phyloP scores from a whole-genome alignment of 2,888 invertebrate species.

The Yponomeuta malinellus region DNA sequence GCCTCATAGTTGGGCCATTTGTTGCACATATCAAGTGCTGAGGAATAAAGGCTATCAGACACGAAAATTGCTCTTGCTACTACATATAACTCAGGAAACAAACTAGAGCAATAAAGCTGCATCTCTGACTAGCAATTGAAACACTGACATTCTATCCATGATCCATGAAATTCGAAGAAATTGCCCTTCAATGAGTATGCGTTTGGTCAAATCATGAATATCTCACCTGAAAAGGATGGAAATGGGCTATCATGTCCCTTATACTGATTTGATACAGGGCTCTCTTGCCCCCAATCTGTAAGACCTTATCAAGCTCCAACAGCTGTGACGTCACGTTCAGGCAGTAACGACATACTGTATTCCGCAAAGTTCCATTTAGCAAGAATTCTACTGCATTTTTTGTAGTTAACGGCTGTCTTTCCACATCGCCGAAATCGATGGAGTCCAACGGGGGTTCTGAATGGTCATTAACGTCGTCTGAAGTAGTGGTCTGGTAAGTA shows the following conservation, averaged over 20 bases:
- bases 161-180: too few species aligned
- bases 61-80: too few species aligned
- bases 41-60: background rate
- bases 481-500: background rate
- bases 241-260: conserved; percentile 54
- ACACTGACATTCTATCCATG: too few species aligned
- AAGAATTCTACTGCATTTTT: conserved; percentile 53
- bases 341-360: conserved; percentile 58
- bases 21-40: background rate
- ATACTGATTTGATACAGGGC: conserved; percentile 51
- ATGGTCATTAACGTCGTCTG: background rate
- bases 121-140: too few species aligned
- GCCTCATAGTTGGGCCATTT: background rate
- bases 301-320: conserved; percentile 49
- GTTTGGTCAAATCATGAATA: too few species aligned
- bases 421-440: background rate
- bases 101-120: background rate
- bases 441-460: background rate
- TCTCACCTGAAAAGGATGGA: conserved; percentile 60
- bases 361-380: conserved; percentile 44
- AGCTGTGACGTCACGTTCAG: conserved; percentile 39
- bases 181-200: too few species aligned
- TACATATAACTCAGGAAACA: too few species aligned
- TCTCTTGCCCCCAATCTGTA: conserved; percentile 46
- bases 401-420: conserved; percentile 36